These are phyloP conservation scores for Microplitis deprimator DNA, from an alignment of 2,888 invertebrate genomes.

Conservation along the genomic window DNA sequence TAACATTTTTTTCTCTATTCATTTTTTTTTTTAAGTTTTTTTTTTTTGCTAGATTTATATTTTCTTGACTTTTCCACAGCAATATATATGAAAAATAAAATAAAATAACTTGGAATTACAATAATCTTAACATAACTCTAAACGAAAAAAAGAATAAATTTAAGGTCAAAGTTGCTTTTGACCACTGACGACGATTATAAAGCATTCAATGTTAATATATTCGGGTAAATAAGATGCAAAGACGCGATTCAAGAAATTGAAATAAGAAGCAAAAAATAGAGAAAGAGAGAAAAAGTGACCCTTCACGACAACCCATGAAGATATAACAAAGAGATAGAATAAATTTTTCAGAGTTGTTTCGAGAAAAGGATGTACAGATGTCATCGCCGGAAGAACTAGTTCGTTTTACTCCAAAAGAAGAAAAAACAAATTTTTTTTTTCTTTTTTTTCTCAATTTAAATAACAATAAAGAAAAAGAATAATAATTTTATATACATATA, in stretches of 20 bases:
- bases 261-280: constrained; percentile 10
- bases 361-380: constrained; percentile 4
- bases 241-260: constrained; percentile 14
- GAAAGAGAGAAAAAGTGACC: constrained; percentile 5
- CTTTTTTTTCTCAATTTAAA: not conserved
- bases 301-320: not conserved
- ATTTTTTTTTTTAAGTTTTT: constrained; percentile 16
- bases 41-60: not conserved
- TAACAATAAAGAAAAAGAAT: constrained; percentile 13
- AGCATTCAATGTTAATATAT: constrained; percentile 51
- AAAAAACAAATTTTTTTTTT: not conserved
- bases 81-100: not conserved
- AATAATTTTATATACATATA: constrained; percentile 27
- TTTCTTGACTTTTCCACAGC: not conserved
- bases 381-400: constrained; percentile 1
- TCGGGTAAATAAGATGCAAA: constrained; percentile 31
- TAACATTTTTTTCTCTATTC: not conserved
- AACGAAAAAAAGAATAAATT: constrained; percentile 21
- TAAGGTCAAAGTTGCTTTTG: constrained; percentile 29
- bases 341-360: constrained; percentile 4
- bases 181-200: constrained; percentile 32
- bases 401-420: not conserved
- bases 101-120: not conserved
- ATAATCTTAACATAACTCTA: not conserved
- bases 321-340: not conserved